Evolutionary conservation across 2,797 vertebrate genomes (phyloP), one percentile per base, ranked within the genome.

Genomic region (Thunnus albacares): DNA sequence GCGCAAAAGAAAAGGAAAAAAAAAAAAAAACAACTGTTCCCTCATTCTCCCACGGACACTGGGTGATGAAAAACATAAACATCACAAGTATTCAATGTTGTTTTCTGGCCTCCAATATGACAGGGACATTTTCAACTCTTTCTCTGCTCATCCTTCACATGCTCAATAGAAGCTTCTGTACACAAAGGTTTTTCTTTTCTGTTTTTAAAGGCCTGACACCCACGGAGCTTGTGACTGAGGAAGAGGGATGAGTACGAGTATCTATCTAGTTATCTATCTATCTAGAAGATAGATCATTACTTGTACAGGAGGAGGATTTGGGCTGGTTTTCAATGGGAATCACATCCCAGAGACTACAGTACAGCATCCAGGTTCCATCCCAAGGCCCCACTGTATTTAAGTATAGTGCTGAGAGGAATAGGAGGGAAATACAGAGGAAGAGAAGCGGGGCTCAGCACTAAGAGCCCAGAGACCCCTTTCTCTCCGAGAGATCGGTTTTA

Each of bases 401-500:
- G 87, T 61, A 53, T 7, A 57, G 52, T 56, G 84, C 74, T 81
- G 80, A 76, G 81, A 75, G 78, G 70, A 89, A 83, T 71, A 80
- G 67, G 78, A 88, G 81, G 68, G 75, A 83, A 79, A 67, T 43
- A 30, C 56, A 4, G 26, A 79, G 71, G 74, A 88, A 81, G 78
- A 87, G 82, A 82, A 77, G 76, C 30, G 6, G 67, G 80, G 87
- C 84, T 90, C 87, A 87, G 81, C 69, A 11, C 69, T 79, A 59
- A 86, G 90, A 85, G 87, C 89, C 86, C 71, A 79, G 90, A 93
- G 91, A 89, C 79, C 79, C 60, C 78, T 58, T 43, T 88, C 80
- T 92, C 87, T 90, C 84, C 5, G 5, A 89, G 87, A 92, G 92
- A 92, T 89, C 77, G 81, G 83, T 87, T 91, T 85, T 71, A 89